Evolutionary conservation across 2,888 invertebrate genomes (phyloP).

Genomic region (Nipponacmea schrenckii): DNA sequence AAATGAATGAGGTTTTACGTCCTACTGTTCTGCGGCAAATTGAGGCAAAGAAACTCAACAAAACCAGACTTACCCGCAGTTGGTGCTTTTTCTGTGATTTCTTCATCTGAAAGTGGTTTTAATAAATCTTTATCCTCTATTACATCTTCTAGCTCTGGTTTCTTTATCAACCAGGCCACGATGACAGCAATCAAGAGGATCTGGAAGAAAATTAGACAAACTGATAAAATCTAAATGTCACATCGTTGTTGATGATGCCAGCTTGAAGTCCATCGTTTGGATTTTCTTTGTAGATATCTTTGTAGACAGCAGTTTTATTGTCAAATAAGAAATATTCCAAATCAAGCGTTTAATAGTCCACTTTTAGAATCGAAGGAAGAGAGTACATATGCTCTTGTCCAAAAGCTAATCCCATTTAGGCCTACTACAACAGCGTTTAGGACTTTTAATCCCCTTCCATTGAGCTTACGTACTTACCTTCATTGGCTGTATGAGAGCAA

Average conservation of each 20-base stretch:
- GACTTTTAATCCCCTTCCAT: too few relatives aligned
- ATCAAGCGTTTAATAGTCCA: too few relatives aligned
- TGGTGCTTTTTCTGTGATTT: slow-evolving; percentile 15
- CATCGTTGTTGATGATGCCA: background rate
- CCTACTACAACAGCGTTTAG: too few relatives aligned
- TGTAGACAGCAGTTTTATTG: too few relatives aligned
- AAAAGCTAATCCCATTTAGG: too few relatives aligned
- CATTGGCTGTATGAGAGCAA: slow-evolving; percentile 53
- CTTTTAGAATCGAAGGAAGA: too few relatives aligned
- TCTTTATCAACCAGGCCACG: slow-evolving; percentile 38
- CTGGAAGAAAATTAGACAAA: slow-evolving; percentile 24
- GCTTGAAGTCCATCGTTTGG: background rate
- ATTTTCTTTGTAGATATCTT: background rate
- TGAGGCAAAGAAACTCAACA: too few relatives aligned
- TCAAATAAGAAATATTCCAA: too few relatives aligned
- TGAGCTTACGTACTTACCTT: slow-evolving; percentile 43
- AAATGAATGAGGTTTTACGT: too few relatives aligned
- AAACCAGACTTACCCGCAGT: background rate
- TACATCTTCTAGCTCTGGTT: slow-evolving; percentile 41
- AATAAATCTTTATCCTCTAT: slow-evolving; percentile 26
- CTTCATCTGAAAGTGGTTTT: slow-evolving; percentile 23
- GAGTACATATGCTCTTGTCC: too few relatives aligned
- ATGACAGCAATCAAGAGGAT: slow-evolving; percentile 43
- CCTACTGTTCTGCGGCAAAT: too few relatives aligned
- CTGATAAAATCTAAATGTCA: background rate